Evolutionary conservation across 2,797 vertebrate genomes (phyloP), one percentile per base, ranked within the genome.

Genomic region (Myotis myotis): DNA sequence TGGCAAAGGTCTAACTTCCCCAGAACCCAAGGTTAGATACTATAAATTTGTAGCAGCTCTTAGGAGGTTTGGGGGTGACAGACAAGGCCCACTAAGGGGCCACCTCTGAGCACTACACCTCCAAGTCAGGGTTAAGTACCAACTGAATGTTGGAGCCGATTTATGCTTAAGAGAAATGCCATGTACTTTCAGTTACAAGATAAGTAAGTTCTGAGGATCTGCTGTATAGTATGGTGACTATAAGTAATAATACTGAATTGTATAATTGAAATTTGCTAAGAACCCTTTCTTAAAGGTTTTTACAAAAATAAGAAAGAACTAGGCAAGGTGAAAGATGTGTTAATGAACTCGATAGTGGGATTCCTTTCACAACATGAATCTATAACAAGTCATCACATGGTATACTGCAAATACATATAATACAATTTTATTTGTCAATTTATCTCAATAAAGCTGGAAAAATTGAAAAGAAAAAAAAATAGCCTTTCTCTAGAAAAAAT

Each of bases 401-500:
- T 51, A 19, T 28, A 41, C 25, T 49, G 66, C 55, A 91, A 94
- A 68, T 57, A 78, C 51, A 55, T 78, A n/a, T 23, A 68, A 75
- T 75, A 68, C 38, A 80, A 82, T 81, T 75, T 91, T 81, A 17
- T 68, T 57, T 81, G 60, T 75, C 82, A 81, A 23, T 87, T 91
- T 87, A 68, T 53, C 28, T 94, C 76, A 68, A n/a, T n/a, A 80
- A 94, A 75, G 83, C n/a, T 66, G 16, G 38, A 22, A 33, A 76
- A 36, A 30, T 53, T 53, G 30, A 38, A 62, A 44, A 33, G 5
- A 33, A 55, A 80, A 64, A n/a, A 49, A 90, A n/a, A 47, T 41
- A 89, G 8, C 28, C 41, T 93, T 91, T 87, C 30, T 41, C n/a
- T 80, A 84, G 38, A 53, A 94, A 91, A 90, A 75, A 28, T 82